A percentile compares a stretch with the other conserved stretches of the same genome.
These are phyloP conservation scores for Clanis bilineata DNA, from an alignment of 2,888 invertebrate genomes.

Conservation along the genomic window DNA sequence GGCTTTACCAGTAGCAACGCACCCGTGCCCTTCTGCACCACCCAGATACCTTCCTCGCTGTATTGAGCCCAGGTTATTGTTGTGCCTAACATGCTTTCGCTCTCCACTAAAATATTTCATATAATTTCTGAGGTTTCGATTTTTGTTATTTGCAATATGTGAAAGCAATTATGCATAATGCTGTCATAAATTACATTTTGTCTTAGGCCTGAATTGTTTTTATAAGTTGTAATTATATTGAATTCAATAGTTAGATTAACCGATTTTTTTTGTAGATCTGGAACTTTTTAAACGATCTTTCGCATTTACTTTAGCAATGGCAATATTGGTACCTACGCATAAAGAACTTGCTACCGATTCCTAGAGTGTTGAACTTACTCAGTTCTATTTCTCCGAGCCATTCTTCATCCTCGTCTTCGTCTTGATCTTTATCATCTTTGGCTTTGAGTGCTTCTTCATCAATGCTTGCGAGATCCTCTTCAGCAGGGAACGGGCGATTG, in stretches of 20 bases:
- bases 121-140: too few relatives aligned
- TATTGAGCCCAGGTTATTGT: constrained; percentile 71
- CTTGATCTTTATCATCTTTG: constrained; percentile 70
- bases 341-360: too few relatives aligned
- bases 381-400: constrained; percentile 83
- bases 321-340: too few relatives aligned
- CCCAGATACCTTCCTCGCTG: constrained; percentile 66
- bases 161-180: too few relatives aligned
- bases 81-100: constrained; percentile 61
- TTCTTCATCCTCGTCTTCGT: constrained; percentile 73
- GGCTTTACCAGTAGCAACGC: constrained; percentile 59
- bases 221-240: too few relatives aligned
- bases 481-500: constrained; percentile 65
- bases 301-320: too few relatives aligned
- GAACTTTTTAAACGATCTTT: too few relatives aligned
- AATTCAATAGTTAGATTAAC: too few relatives aligned
- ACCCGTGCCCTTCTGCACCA: constrained; percentile 66
- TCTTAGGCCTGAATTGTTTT: too few relatives aligned
- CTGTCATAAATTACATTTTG: too few relatives aligned
- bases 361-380: constrained; percentile 67
- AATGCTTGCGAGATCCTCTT: constrained; percentile 74
- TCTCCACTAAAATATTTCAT: constrained; percentile 53
- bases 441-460: constrained; percentile 82
- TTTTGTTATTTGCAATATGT: too few relatives aligned
- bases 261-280: too few relatives aligned